Conservation (phyloP, 2,888 invertebrate genomes). For the Caenorhabditis angaria region DNA sequence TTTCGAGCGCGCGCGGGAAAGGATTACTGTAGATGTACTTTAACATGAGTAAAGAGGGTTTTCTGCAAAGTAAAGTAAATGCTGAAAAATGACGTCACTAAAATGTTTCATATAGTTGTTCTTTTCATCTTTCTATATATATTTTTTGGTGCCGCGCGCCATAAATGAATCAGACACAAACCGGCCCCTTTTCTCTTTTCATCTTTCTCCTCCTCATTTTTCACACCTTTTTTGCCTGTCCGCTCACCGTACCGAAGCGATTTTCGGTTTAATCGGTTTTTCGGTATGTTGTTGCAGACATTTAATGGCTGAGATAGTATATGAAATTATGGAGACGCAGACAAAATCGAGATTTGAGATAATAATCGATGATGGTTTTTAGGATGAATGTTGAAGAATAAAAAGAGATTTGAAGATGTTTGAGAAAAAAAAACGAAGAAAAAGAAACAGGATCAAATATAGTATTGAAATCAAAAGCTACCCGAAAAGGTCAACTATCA, state of each 20-base stretch:
- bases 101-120: not conserved
- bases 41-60: too few relatives aligned
- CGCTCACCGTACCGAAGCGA: too few relatives aligned
- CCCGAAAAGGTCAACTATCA: not conserved
- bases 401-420: too few relatives aligned
- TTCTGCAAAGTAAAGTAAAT: too few relatives aligned
- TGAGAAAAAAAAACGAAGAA: too few relatives aligned
- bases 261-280: constrained; percentile 1
- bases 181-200: not conserved
- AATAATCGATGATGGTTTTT: not conserved
- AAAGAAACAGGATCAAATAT: too few relatives aligned
- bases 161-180: constrained; percentile 1
- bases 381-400: too few relatives aligned
- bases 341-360: not conserved
- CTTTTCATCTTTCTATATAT: not conserved
- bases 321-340: not conserved
- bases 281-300: not conserved
- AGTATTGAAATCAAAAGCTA: too few relatives aligned
- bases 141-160: not conserved
- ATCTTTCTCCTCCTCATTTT: not conserved
- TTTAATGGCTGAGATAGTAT: not conserved
- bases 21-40: too few relatives aligned
- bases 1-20: too few relatives aligned
- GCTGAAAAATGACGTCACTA: too few relatives aligned
- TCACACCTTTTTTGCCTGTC: constrained; percentile 4